Conservation (phyloP, 1,140 invertebrate genomes). For the Spodoptera frugiperda region DNA sequence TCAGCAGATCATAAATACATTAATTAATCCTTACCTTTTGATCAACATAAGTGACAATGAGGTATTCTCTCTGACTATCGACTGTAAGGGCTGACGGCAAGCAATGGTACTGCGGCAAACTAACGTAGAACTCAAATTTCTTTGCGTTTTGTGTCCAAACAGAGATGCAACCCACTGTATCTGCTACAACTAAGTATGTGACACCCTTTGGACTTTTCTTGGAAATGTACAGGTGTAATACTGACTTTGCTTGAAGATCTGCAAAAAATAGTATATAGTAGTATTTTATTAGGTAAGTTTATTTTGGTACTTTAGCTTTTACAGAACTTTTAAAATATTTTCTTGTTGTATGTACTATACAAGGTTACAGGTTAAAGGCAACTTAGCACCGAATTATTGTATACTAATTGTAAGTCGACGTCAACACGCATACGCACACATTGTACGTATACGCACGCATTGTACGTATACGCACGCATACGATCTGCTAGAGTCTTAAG, state of each 20-base stretch:
- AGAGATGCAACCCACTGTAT: constrained; percentile 87
- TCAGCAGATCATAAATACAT: background rate
- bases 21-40: constrained; percentile 87
- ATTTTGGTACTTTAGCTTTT: no score
- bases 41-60: constrained; percentile 91
- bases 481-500: no score
- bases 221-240: constrained; percentile 86
- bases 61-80: constrained; percentile 83
- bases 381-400: no score
- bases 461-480: no score
- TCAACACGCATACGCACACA: no score
- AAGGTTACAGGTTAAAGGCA: no score
- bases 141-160: constrained; percentile 86
- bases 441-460: no score
- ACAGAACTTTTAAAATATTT: no score
- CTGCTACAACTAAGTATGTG: constrained; percentile 88
- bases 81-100: constrained; percentile 89
- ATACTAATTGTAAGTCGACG: no score
- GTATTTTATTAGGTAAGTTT: no score
- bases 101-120: constrained; percentile 89
- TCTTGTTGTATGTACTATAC: no score
- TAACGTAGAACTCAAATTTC: constrained; percentile 84
- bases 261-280: constrained; percentile 59
- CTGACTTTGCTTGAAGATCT: constrained; percentile 84
- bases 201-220: constrained; percentile 73